Conservation (phyloP, 2,888 invertebrate genomes). For the Cerceris ruficornis region DNA sequence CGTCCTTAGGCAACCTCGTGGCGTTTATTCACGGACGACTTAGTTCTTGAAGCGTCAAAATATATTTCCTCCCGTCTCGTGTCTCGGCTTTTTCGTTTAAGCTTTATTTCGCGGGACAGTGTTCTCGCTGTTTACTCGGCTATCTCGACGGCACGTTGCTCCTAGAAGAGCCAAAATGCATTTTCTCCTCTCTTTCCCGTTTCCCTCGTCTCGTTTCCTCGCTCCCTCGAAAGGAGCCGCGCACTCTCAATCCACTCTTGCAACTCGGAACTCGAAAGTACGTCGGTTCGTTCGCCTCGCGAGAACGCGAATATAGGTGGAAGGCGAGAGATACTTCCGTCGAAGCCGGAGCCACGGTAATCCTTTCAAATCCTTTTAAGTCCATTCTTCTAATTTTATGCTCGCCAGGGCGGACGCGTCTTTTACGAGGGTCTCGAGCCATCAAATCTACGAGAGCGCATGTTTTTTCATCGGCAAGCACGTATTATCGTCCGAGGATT, state of each 20-base stretch:
- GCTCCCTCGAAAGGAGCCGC: slow-evolving; percentile 27
- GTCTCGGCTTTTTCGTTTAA: slow-evolving; percentile 29
- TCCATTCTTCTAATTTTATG: slow-evolving; percentile 78
- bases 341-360: slow-evolving; percentile 59
- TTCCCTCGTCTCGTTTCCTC: slow-evolving; percentile 2
- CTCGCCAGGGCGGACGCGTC: slow-evolving; percentile 67
- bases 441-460: slow-evolving; percentile 62
- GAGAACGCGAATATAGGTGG: slow-evolving; percentile 40
- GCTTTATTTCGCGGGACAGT: slow-evolving; percentile 46
- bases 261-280: slow-evolving; percentile 37
- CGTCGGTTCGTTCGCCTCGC: slow-evolving; percentile 35
- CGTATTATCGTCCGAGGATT: slow-evolving; percentile 52
- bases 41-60: slow-evolving; percentile 42
- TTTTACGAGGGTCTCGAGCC: slow-evolving; percentile 70
- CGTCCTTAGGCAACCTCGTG: slow-evolving; percentile 12
- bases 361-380: slow-evolving; percentile 76
- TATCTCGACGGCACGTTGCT: slow-evolving; percentile 35
- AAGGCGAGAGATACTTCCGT: slow-evolving; percentile 50
- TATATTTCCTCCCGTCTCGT: slow-evolving; percentile 37
- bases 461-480: slow-evolving; percentile 34
- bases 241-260: slow-evolving; percentile 61
- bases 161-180: slow-evolving; percentile 53
- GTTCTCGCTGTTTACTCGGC: slow-evolving; percentile 47
- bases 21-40: slow-evolving; percentile 42
- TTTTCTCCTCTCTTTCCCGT: slow-evolving; percentile 8